Evolutionary conservation across 2,113 vertebrate genomes (phyloP), one percentile per base, ranked within the genome.

Genomic region (Phoenicopterus ruber): DNA sequence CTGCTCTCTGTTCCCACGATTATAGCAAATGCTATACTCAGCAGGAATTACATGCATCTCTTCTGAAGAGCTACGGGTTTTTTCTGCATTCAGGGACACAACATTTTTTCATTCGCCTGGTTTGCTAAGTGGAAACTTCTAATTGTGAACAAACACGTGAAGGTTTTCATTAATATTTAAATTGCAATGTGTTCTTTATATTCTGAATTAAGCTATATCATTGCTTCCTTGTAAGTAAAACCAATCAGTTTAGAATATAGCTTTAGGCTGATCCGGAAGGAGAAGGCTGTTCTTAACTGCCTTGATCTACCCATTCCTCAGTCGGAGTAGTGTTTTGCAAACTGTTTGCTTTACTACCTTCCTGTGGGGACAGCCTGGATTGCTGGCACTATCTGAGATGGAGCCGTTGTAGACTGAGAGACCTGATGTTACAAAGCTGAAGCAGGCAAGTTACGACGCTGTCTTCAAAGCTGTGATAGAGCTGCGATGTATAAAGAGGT

Each of bases 1-100:
- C 62, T 85, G 29, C 57, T 87, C 31, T 6, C 66, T 85, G 62
- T 96, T 97, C 95, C 91, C 95, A 97, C 59, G 59, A 91, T 73
- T 91, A 26, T 11, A 77, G 55, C 47, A 93, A 89, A 93, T 88
- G 71, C 86, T 87, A 0, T 70, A 62, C 49, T 97, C 89, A 92
- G 78, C 77, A 85, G 80, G 82, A 92, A 65, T 95, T 89, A 61
- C 0, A 16, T 0, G 2, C 40, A 52, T 78, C 20, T 77, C 32
- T 94, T 93, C 62, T 85, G 59, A 86, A 84, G 49, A 89, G 21
- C 44, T 88, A 31, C 0, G 5, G 4, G 15, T 24, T 85, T 88
- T 80, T 91, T 58, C 66, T 83, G 28, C 20, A 4, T 59, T 76
- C 36, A 46, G 17, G 84, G 32, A 22, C 11, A 59, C 16, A 50